Base-by-base conservation (phyloP, 2,797 vertebrate genomes). In the Novumbra hubbsi region DNA sequence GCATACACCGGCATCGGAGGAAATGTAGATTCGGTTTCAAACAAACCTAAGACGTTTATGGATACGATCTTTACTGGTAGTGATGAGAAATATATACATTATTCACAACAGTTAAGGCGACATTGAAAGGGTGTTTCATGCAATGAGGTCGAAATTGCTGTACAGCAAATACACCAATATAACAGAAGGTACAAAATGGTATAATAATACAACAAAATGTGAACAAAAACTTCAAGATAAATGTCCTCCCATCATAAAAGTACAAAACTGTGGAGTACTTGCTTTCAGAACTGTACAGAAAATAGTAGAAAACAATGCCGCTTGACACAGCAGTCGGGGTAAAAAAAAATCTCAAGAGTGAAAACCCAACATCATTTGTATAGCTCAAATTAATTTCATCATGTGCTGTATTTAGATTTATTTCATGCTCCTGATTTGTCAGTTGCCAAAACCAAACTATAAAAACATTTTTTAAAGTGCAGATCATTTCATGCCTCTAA, bases 391-490 rank as follows among this genome's bases (percentile, higher is more conserved):
- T 55, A 5, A 64, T 60, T 67, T 72, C 34, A 49, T 55, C 55
- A 65, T 27, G 27, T 38, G 28, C 24, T 38, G 50, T 60, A 68
- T 76, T 84, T 88, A 80, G 72, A 70, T 88, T 80, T 80, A 86
- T 87, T 70, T 83, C 88, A 86, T 87, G 88, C 66, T 71, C 82
- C 82, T 86, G 77, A 89, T 90, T 91, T 77, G 50, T 90, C 92
- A 92, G 86, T 91, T 91, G 91, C 93, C 91, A 92, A 93, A 92
- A 93, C 89, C 93, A 79, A 87, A 68, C 77, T 49, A 81, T 75
- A 82, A 80, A 88, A 75, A 85, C 8, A 69, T 28, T 81, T 91
- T 91, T 92, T 95, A 95, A 95, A 95, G 94, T 95, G 94, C 94
- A 93, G 92, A 92, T 91, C 88, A 75, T 88, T 76, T 81, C 69